These are phyloP conservation scores for Strix uralensis DNA, from an alignment of 2,113 vertebrate genomes.

Conservation along the genomic window DNA sequence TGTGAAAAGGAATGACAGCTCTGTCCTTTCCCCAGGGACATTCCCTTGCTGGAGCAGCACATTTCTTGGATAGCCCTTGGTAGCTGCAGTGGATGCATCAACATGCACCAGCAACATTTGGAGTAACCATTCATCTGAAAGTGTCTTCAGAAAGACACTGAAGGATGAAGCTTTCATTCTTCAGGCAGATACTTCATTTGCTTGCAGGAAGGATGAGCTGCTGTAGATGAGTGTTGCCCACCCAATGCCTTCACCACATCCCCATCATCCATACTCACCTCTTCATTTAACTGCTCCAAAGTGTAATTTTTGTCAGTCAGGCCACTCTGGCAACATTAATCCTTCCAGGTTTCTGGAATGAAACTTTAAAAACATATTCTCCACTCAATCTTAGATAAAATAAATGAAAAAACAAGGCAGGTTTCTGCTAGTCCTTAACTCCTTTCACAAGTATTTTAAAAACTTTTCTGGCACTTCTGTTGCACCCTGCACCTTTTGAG, in stretches of 20 bases:
- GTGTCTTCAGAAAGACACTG: background rate
- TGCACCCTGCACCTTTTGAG: background rate
- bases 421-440: background rate
- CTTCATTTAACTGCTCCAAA: background rate
- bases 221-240: accelerated
- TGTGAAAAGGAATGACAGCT: background rate
- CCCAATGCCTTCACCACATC: accelerated
- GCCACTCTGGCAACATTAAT: background rate
- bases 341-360: background rate
- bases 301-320: background rate
- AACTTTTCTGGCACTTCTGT: background rate
- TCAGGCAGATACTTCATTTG: background rate
- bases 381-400: background rate
- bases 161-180: background rate
- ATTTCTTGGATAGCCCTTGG: background rate
- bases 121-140: accelerated
- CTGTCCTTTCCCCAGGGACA: background rate
- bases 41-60: background rate
- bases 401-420: background rate
- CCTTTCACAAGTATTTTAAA: background rate
- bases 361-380: background rate
- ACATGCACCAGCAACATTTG: accelerated
- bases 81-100: background rate
- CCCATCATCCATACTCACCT: background rate
- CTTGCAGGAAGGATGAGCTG: background rate